Evolutionary conservation across 2,888 invertebrate genomes (phyloP), one percentile per base, ranked within the genome.

Genomic region (Callimorpha dominula): DNA sequence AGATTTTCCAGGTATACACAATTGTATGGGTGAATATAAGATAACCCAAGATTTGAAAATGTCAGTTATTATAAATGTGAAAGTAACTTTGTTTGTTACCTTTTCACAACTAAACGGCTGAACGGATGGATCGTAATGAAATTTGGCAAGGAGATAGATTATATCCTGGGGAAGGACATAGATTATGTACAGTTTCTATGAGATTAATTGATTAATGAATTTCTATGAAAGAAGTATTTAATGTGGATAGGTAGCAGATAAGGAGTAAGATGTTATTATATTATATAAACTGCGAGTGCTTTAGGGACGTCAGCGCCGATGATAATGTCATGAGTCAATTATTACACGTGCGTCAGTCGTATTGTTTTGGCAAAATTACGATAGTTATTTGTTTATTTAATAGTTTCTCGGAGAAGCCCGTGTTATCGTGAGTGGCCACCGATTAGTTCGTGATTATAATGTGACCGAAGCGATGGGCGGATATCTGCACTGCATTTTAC

Each of bases 371-470:
- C n/a, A 20, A 14, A 43, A 43, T 14, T 57, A 43, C 54, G 42
- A 66, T 40, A 54, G n/a, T 54, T 54, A 8, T 20, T 43, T 57
- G 14, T 67, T 67, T 67, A 20, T 40, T 50, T 31, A 66, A 54
- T 3, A 54, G 12, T 42, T 43, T 14, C 54, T 54, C 42, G n/a
- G 54, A 67, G 67, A 67, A 67, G 43, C 54, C 15, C 20, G 43
- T n/a, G 42, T 43, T 67, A 57, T 67, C 54, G 57, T 14, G 8
- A 9, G 1, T 15, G 8, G 1, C 42, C 54, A 50, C 20, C 20
- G 42, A 67, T 42, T 54, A 15, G 57, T 14, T 57, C n/a, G 14
- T 5, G n/a, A 11, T 52, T 12, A 5, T 3, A 15, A 40, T 65
- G n/a, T 65, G 20, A 65, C 43, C 17, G 43, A 64, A 64, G 43